Evolutionary conservation across 1,140 invertebrate genomes (phyloP).

Genomic region (Aphaenogaster rudis): DNA sequence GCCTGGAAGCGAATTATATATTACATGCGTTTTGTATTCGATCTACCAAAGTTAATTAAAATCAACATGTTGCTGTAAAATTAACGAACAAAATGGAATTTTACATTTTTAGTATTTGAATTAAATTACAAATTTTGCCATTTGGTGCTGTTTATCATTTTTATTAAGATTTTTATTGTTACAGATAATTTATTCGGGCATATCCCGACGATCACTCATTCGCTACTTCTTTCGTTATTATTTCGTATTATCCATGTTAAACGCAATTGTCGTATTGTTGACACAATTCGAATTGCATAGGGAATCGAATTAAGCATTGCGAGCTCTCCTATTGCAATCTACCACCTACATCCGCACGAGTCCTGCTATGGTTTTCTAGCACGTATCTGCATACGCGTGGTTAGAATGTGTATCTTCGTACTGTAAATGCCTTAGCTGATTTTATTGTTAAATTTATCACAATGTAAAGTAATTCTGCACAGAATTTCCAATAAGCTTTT

Average conservation of each 20-base stretch:
- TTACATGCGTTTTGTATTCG: conserved; percentile 7
- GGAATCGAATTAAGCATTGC: conserved; percentile 21
- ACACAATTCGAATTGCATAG: background rate
- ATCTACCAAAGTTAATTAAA: conserved; percentile 37
- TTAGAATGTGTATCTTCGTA: conserved; percentile 8
- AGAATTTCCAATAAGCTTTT: background rate
- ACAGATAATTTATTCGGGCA: background rate
- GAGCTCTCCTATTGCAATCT: background rate
- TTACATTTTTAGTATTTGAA: conserved; percentile 8
- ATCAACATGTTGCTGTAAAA: conserved; percentile 11
- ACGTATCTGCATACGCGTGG: background rate
- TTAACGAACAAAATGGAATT: conserved; percentile 15
- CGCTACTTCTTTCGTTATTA: conserved; percentile 1
- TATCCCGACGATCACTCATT: background rate
- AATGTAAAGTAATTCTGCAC: background rate
- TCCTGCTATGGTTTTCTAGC: conserved; percentile 1
- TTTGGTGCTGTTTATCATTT: background rate
- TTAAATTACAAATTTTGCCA: conserved; percentile 4
- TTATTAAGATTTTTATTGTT: conserved; percentile 9
- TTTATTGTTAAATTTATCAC: background rate
- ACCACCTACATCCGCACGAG: background rate
- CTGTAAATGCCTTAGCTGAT: background rate
- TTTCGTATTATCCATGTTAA: background rate
- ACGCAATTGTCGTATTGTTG: background rate
- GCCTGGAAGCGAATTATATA: background rate